Conservation (phyloP, 2,888 invertebrate genomes). For the Linyphia triangularis region DNA sequence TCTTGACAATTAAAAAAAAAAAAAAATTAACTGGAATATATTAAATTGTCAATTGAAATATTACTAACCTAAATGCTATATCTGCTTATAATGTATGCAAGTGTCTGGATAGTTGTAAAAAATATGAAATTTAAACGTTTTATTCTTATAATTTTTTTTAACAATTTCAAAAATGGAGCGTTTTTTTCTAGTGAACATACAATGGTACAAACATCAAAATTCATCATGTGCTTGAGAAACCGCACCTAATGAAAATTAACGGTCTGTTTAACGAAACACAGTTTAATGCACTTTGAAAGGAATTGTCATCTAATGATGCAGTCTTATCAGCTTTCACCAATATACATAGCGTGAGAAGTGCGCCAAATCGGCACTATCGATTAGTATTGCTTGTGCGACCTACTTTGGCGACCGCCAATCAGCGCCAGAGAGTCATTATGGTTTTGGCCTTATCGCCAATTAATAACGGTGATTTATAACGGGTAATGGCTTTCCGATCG, state of each 20-base stretch:
- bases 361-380: conserved; percentile 66
- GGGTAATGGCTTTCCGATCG: conserved; percentile 67
- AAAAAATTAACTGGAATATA: too few relatives aligned
- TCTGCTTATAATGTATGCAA: too few relatives aligned
- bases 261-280: conserved; percentile 25
- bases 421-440: conserved; percentile 65
- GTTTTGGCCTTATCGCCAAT: conserved; percentile 70
- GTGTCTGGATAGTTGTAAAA: too few relatives aligned
- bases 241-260: conserved; percentile 19
- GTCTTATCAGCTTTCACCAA: conserved; percentile 49
- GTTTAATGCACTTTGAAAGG: conserved; percentile 45
- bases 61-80: too few relatives aligned
- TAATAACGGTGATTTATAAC: conserved; percentile 72
- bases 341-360: conserved; percentile 55
- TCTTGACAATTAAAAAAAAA: too few relatives aligned
- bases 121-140: too few relatives aligned
- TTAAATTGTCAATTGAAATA: too few relatives aligned
- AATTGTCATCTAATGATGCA: conserved; percentile 50
- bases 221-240: neutral
- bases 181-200: too few relatives aligned
- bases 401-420: conserved; percentile 70
- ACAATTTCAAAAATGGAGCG: too few relatives aligned
- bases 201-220: too few relatives aligned
- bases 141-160: too few relatives aligned
- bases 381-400: conserved; percentile 52